A percentile compares a stretch with the other conserved stretches of the same genome.
phyloP scores from a whole-genome alignment of 2,888 invertebrate genomes.

The Eupelmus urozonus region DNA sequence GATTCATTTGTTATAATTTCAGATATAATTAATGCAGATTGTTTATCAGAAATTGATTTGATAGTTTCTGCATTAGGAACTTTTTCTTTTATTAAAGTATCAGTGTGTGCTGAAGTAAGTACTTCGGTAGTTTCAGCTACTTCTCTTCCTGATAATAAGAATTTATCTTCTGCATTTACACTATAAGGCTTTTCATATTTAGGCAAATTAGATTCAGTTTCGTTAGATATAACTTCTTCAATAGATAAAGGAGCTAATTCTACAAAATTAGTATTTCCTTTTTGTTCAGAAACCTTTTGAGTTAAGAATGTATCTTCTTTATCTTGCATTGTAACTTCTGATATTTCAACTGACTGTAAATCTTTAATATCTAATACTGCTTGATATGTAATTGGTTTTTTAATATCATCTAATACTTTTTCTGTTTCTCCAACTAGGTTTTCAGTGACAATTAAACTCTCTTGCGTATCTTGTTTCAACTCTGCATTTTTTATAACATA shows the following conservation, averaged over 20 bases:
- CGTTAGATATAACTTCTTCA: conserved; percentile 59
- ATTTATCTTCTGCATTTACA: conserved; percentile 71
- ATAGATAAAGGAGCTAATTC: conserved; percentile 58
- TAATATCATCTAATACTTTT: conserved; percentile 67
- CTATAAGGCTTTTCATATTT: conserved; percentile 63
- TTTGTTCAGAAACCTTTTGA: conserved; percentile 59
- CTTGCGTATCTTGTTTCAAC: conserved; percentile 77
- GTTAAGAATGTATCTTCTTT: conserved; percentile 71
- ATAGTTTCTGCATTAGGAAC: conserved; percentile 57
- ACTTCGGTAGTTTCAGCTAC: conserved; percentile 67
- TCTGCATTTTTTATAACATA: conserved; percentile 76
- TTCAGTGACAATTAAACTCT: conserved; percentile 80
- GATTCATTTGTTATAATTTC: conserved; percentile 65
- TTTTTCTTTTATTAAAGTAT: conserved; percentile 47
- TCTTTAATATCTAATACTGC: conserved; percentile 77
- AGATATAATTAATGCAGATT: conserved; percentile 62
- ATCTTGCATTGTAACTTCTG: conserved; percentile 73
- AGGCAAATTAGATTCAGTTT: conserved; percentile 55
- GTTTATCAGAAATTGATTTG: conserved; percentile 50
- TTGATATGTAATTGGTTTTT: conserved; percentile 71
- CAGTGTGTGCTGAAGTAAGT: conserved; percentile 58
- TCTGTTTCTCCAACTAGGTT: conserved; percentile 76
- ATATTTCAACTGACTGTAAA: conserved; percentile 73
- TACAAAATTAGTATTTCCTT: conserved; percentile 61
- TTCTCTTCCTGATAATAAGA: conserved; percentile 73